Percentiles rank a stretch among this genome's conserved stretches.
Conservation (phyloP, 2,113 vertebrate genomes). For the Jacana jacana region DNA sequence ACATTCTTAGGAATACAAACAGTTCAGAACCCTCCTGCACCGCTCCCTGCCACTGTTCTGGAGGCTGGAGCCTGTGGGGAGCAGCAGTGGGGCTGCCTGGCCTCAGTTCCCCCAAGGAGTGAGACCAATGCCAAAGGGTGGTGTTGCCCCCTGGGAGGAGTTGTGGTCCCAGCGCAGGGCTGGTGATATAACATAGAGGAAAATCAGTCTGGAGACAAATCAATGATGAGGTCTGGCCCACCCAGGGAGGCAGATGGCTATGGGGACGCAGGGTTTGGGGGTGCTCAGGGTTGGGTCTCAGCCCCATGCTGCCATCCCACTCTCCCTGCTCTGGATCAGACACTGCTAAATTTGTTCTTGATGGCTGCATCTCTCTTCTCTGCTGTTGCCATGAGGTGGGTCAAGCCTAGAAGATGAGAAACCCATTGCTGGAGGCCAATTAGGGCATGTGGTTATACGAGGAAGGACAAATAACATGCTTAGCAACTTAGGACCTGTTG, state of each 20-base stretch:
- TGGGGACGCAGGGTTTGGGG: background rate
- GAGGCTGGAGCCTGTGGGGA: background rate
- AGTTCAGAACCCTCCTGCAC: background rate
- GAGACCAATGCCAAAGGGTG: background rate
- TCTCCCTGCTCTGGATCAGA: background rate
- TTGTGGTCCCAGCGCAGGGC: background rate
- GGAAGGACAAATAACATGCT: background rate
- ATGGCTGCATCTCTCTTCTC: background rate
- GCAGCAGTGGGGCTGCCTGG: background rate
- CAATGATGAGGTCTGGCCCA: background rate
- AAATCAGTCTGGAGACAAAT: background rate
- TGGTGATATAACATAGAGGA: background rate
- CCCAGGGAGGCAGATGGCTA: background rate
- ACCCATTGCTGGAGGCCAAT: background rate
- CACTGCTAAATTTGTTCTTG: background rate
- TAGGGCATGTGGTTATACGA: fast-evolving
- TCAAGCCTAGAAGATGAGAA: background rate
- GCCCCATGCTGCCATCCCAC: background rate
- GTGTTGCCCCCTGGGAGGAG: background rate
- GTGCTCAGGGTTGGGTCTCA: background rate
- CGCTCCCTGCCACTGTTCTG: background rate
- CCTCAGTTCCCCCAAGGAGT: background rate
- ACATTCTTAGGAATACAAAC: background rate
- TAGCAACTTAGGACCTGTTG: background rate
- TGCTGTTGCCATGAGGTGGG: background rate